Evolutionary conservation across 2,797 vertebrate species (phyloP), one percentile per base, ranked within the genome.

Genomic region (Lutjanus argentimaculatus): DNA sequence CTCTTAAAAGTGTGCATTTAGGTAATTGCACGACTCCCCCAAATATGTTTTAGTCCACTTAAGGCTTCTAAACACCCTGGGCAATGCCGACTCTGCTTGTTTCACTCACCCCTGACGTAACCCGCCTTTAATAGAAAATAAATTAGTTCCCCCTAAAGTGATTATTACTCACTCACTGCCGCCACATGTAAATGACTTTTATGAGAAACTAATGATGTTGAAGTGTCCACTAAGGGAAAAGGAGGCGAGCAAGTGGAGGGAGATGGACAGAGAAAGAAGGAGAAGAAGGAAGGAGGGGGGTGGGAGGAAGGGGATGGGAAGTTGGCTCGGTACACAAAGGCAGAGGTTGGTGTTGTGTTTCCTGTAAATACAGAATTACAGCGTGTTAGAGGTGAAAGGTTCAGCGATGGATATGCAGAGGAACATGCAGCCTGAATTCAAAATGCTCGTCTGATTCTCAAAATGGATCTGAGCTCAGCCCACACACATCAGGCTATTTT

Each of bases 131-230:
- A 94, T 91, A 93, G 93, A 93, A 95, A 94, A 94, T 91, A 94
- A 94, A 95, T 92, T 79, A 93, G 89, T 90, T 88, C 89, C 86
- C 83, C 82, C 88, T 91, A 91, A 93, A 94, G 93, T 94, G 92
- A 94, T 94, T 92, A 94, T 92, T 91, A 86, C 91, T 94, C 90
- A 91, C 90, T 92, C 90, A 66, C 82, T 81, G 85, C 88, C 72
- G 75, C 93, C 88, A 91, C 93, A 94, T 94, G 94, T 91, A 95
- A 94, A 95, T 90, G 83, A 94, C 92, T 92, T 93, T 93, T 91
- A 94, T 93, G 92, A 92, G 93, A 91, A 94, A 93, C 92, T 91
- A 94, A 93, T 93, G 92, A 93, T 92, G 93, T 81, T 79, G 89
- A 83, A 92, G 93, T 87, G 87, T 92, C 84, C 80, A 90, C 90